Percentiles rank a stretch among this genome's conserved stretches.
These are phyloP conservation scores for Punctoribates punctum DNA, from an alignment of 2,888 invertebrate species.

Conservation along the genomic window DNA sequence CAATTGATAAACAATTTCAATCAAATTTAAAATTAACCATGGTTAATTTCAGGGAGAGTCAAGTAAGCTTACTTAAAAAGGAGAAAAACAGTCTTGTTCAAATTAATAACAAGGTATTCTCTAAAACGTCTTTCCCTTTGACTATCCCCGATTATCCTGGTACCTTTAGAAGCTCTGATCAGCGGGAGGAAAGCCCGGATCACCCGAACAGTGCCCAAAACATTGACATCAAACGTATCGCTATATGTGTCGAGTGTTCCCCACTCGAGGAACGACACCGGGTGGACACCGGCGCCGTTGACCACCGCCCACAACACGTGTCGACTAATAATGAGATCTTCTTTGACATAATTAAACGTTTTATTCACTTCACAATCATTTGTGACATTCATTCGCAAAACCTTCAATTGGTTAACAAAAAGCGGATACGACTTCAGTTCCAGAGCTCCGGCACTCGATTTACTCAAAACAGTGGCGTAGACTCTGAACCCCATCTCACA, in stretches of 20 bases:
- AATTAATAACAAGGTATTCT: too few species aligned
- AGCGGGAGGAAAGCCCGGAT: conserved; percentile 52
- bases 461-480: too few species aligned
- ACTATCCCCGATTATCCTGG: too few species aligned
- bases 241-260: conserved; percentile 54
- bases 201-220: conserved; percentile 51
- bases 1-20: too few species aligned
- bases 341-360: conserved; percentile 29
- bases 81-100: too few species aligned
- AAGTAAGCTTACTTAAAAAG: too few species aligned
- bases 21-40: too few species aligned
- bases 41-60: too few species aligned
- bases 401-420: conserved; percentile 46
- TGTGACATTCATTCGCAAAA: conserved; percentile 53
- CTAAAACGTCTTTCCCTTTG: too few species aligned
- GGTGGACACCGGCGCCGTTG: conserved; percentile 58
- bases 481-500: too few species aligned
- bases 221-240: conserved; percentile 51
- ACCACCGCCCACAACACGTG: conserved; percentile 57
- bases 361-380: conserved; percentile 50
- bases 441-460: conserved; percentile 35
- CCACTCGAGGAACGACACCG: conserved; percentile 56
- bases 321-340: not conserved
- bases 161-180: conserved; percentile 49
- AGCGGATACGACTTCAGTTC: not conserved